These are phyloP conservation scores for Odontomyia ornata DNA, from an alignment of 2,888 invertebrate genomes.

Conservation along the genomic window DNA sequence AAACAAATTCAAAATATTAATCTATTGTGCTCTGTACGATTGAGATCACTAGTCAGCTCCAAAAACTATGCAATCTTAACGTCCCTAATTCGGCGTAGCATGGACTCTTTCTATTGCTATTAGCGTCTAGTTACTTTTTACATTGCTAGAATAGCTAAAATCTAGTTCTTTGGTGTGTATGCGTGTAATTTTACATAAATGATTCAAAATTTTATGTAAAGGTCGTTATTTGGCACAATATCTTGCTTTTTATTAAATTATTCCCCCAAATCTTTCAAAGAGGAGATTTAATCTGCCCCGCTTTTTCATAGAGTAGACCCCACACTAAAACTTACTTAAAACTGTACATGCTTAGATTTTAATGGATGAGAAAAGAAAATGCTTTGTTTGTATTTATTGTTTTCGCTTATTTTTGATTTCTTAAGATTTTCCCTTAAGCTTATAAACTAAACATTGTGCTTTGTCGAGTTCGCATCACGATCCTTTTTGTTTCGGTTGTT, in stretches of 20 bases:
- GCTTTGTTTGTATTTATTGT: too few species aligned
- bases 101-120: background rate
- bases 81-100: background rate
- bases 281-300: background rate
- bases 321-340: constrained; percentile 4
- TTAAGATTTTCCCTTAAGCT: constrained; percentile 3
- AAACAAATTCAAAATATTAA: too few species aligned
- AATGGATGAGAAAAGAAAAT: background rate
- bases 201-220: background rate
- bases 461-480: background rate
- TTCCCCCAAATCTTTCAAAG: background rate
- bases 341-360: constrained; percentile 1
- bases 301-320: constrained; percentile 7
- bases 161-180: constrained; percentile 42
- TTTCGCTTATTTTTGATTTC: too few species aligned
- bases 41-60: background rate
- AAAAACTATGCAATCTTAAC: background rate
- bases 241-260: constrained; percentile 11
- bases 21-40: background rate
- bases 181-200: constrained; percentile 22
- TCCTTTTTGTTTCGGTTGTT: background rate
- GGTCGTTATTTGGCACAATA: constrained; percentile 38
- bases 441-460: constrained; percentile 24
- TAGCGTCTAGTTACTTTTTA: constrained; percentile 12
- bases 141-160: constrained; percentile 26